Percentiles rank a stretch among this genome's conserved stretches.
Evolutionary conservation across 2,888 invertebrate genomes (phyloP).

Genomic region (Lithophane socia): DNA sequence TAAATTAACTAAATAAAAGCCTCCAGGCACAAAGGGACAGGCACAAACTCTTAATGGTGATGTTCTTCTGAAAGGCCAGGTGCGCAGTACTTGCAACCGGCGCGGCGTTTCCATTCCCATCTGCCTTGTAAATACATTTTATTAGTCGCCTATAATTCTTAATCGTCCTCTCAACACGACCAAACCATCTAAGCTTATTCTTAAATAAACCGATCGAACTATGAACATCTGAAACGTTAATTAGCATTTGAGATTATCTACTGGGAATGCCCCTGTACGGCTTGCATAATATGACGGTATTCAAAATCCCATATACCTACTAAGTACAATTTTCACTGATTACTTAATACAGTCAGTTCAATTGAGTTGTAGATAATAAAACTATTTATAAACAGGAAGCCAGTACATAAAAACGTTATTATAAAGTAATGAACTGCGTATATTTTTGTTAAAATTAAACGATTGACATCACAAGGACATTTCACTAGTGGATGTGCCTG

Average conservation of each 20-base stretch:
- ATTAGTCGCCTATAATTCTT: no score
- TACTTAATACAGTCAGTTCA: neutral
- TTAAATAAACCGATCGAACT: neutral
- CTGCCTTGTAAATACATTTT: no score
- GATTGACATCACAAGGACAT: slow-evolving; percentile 1
- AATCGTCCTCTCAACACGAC: neutral
- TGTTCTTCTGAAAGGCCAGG: no score
- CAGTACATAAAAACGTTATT: slow-evolving; percentile 29
- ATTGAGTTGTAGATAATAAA: neutral
- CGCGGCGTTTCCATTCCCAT: no score
- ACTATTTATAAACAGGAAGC: slow-evolving; percentile 28
- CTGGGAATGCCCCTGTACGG: neutral
- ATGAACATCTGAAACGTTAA: neutral
- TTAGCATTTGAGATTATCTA: neutral
- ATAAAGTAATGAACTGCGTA: slow-evolving; percentile 49
- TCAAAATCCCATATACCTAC: neutral
- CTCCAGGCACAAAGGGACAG: no score
- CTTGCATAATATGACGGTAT: neutral
- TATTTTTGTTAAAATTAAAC: slow-evolving; percentile 30
- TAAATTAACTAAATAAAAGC: no score
- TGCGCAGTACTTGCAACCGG: no score
- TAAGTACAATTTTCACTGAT: neutral
- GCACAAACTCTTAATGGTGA: no score
- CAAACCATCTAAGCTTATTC: neutral
- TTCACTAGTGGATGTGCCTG: neutral